Conservation (phyloP, 2,888 invertebrate genomes). For the Brachylomia viminalis region DNA sequence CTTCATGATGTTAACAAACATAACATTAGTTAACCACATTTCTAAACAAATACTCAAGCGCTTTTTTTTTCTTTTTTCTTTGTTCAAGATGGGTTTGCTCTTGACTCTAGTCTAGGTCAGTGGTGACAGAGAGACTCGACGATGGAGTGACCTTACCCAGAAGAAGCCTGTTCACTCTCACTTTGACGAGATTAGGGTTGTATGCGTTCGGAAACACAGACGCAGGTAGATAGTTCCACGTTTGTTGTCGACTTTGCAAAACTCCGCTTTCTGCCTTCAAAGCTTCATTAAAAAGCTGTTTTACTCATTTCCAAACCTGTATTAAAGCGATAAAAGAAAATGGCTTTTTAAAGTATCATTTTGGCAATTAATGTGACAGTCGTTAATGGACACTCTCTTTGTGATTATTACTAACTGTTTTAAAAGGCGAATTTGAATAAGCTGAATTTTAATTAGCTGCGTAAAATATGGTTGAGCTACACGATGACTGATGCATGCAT, state of each 20-base stretch:
- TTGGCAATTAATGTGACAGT: constrained; percentile 19
- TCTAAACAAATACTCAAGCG: constrained; percentile 23
- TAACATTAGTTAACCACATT: background rate
- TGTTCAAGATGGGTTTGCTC: too few relatives aligned
- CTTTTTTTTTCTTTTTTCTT: too few relatives aligned
- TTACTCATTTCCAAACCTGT: constrained; percentile 15
- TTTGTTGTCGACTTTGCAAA: constrained; percentile 1
- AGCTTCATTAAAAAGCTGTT: constrained; percentile 25
- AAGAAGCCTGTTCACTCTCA: too few relatives aligned
- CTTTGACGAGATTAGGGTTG: too few relatives aligned
- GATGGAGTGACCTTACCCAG: too few relatives aligned
- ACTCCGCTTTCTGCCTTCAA: background rate
- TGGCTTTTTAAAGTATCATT: constrained; percentile 31
- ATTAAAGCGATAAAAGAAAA: constrained; percentile 34
- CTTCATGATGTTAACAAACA: constrained; percentile 11
- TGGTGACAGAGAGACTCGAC: too few relatives aligned
- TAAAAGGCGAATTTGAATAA: constrained; percentile 11
- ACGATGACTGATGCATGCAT: too few relatives aligned
- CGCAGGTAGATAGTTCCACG: too few relatives aligned
- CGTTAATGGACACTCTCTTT: constrained; percentile 28
- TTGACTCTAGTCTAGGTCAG: too few relatives aligned
- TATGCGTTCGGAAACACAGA: too few relatives aligned
- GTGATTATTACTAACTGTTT: constrained; percentile 5
- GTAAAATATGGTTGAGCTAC: too few relatives aligned
- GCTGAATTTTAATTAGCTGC: too few relatives aligned